phyloP scores from a whole-genome alignment of 2,113 vertebrate genomes.

The Pantherophis guttatus region DNA sequence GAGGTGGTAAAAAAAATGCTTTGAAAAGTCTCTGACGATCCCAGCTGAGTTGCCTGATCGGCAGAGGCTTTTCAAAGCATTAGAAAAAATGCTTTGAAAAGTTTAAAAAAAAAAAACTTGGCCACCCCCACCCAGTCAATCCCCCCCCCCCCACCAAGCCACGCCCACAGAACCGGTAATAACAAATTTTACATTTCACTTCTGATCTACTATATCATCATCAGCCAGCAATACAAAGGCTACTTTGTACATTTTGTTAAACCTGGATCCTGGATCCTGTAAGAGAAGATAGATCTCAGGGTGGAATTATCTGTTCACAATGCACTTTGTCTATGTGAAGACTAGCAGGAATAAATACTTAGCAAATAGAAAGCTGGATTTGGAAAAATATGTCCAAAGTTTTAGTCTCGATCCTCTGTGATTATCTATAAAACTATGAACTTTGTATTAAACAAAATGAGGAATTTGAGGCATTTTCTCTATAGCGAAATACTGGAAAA shows the following conservation, averaged over 20 bases:
- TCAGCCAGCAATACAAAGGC: background rate
- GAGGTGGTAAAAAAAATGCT: no score
- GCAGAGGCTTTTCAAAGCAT: no score
- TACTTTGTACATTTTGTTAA: background rate
- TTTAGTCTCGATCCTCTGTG: background rate
- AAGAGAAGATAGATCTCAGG: background rate
- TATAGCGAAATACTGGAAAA: background rate
- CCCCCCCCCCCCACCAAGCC: no score
- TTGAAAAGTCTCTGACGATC: no score
- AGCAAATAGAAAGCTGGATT: background rate
- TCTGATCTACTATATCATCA: background rate
- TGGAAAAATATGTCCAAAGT: background rate
- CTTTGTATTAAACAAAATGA: background rate
- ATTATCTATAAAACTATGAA: background rate
- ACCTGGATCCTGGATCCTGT: background rate
- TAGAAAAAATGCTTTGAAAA: no score
- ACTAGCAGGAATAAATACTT: background rate
- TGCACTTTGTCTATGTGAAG: background rate
- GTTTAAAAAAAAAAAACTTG: no score
- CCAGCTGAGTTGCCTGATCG: no score
- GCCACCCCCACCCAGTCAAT: no score
- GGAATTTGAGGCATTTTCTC: background rate
- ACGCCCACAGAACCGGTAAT: no score
- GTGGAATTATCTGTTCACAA: background rate
- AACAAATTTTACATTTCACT: no score